Base-by-base conservation (phyloP, 2,888 invertebrate species). In the Sphinx pinastri region DNA sequence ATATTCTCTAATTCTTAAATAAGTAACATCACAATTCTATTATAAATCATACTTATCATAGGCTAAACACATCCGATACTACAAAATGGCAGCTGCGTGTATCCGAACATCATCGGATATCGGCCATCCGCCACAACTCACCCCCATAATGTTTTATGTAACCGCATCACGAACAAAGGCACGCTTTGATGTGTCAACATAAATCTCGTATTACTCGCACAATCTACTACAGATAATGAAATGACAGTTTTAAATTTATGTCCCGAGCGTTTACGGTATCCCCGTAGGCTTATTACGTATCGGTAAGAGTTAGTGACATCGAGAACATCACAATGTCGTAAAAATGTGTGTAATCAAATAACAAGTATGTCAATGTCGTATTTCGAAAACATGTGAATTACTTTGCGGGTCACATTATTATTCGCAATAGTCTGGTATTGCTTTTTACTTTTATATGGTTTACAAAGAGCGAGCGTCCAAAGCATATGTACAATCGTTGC, bases 161-260 rank as follows among this genome's bases (percentile, higher is more conserved):
- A 74, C 70, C 67, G 71, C 72, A 69, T 68, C 69, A 67, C 57
- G 71, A 71, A 73, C 76, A 79, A 81, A 76, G 73, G 71, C 71
- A 58, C 70, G 68, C 55, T 72, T 75, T 77, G 75, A 80, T 78
- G 79, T 72, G 76, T 68, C 72, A 51, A 75, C 78, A 82, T 83
- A 81, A 82, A 82, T 83, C 79, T 78, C 52, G 52, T 72, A 79
- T 74, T 76, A 76, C 76, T 72, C 70, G 67, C 72, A 73, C 69
- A 73, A 79, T 78, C 76, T 73, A 71, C 70, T 31, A n/a, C 16
- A 72, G 76, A 81, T 81, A 81, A 77, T 78, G 74, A 78, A 78
- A 78, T 72, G 72, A 70, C 71, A 68, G 69, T 68, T 75, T 71
- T 72, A 72, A 74, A 75, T 70, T 70, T 73, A 71, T 68, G 69